These are phyloP conservation scores for Esperia sulphurella DNA, from an alignment of 2,888 invertebrate genomes.

Conservation along the genomic window DNA sequence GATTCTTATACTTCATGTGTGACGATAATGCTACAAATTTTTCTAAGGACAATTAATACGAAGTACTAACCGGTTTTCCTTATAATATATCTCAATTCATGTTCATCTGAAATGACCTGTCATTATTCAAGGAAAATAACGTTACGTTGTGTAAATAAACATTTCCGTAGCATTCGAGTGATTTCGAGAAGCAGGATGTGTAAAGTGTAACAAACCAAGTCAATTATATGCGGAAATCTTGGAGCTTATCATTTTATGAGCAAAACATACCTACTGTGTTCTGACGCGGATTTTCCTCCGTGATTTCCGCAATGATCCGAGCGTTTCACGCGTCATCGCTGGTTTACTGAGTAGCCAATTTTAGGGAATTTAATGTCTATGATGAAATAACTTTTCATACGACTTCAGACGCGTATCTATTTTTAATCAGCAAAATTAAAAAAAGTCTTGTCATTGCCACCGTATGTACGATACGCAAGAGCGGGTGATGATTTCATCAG, in stretches of 20 bases:
- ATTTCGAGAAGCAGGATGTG: slow-evolving; percentile 52
- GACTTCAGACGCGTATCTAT: background rate
- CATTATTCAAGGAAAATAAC: slow-evolving; percentile 43
- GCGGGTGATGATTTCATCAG: slow-evolving; percentile 50
- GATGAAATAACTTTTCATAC: slow-evolving; percentile 1
- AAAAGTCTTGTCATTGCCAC: slow-evolving; percentile 24
- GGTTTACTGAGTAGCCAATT: background rate
- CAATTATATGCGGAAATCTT: slow-evolving; percentile 31
- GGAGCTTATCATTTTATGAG: slow-evolving; percentile 29
- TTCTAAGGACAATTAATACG: slow-evolving; percentile 8
- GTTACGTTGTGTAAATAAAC: slow-evolving; percentile 24
- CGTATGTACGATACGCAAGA: slow-evolving; percentile 32
- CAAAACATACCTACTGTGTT: slow-evolving; percentile 34
- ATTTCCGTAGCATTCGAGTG: slow-evolving; percentile 27
- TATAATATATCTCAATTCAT: slow-evolving; percentile 20
- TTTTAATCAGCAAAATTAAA: background rate
- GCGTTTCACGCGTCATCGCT: slow-evolving; percentile 2
- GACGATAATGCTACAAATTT: slow-evolving; percentile 20
- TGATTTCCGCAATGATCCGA: slow-evolving; percentile 7
- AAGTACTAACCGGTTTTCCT: slow-evolving; percentile 29
- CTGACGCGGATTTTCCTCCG: slow-evolving; percentile 34
- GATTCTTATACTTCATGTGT: slow-evolving; percentile 53
- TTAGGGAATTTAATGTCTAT: background rate
- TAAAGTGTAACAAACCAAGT: slow-evolving; percentile 29
- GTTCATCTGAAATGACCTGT: slow-evolving; percentile 14